phyloP scores from a whole-genome alignment of 2,888 invertebrate genomes.

The Eugnorisma glareosa region DNA sequence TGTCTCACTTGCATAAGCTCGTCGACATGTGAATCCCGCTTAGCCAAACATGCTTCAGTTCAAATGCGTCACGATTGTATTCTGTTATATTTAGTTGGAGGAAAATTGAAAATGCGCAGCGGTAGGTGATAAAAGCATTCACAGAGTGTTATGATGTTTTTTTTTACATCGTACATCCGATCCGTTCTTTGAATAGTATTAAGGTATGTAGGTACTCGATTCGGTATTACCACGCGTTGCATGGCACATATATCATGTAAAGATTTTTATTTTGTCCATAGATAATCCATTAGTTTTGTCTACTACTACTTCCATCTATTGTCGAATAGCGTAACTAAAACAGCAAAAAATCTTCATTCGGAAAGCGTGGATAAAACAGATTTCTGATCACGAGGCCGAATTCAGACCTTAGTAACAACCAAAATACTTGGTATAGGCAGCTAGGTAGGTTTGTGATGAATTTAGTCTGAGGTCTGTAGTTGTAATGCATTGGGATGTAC shows the following conservation, averaged over 20 bases:
- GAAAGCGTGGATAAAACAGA: background rate
- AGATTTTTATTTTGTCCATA: background rate
- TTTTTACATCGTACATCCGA: conserved; percentile 1
- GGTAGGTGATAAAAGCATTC: too few relatives aligned
- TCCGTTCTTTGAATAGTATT: background rate
- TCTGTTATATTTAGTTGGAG: too few relatives aligned
- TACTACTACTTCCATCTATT: conserved; percentile 43
- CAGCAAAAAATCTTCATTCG: background rate
- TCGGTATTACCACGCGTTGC: background rate
- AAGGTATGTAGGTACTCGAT: background rate
- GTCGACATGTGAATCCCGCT: too few relatives aligned
- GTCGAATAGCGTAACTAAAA: conserved; percentile 32
- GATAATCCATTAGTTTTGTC: too few relatives aligned
- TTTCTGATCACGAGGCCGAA: background rate
- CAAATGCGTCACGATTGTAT: too few relatives aligned
- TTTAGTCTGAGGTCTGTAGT: background rate
- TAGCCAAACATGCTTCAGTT: too few relatives aligned
- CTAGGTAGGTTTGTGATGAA: background rate
- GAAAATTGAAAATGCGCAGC: too few relatives aligned
- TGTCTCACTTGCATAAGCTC: too few relatives aligned
- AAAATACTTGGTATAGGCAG: background rate
- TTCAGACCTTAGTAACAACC: background rate
- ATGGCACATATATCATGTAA: background rate
- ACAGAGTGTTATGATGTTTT: too few relatives aligned
- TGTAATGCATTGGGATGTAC: background rate